phyloP scores from a whole-genome alignment of 2,888 invertebrate species.

The Himalopsyche kuldschensis region DNA sequence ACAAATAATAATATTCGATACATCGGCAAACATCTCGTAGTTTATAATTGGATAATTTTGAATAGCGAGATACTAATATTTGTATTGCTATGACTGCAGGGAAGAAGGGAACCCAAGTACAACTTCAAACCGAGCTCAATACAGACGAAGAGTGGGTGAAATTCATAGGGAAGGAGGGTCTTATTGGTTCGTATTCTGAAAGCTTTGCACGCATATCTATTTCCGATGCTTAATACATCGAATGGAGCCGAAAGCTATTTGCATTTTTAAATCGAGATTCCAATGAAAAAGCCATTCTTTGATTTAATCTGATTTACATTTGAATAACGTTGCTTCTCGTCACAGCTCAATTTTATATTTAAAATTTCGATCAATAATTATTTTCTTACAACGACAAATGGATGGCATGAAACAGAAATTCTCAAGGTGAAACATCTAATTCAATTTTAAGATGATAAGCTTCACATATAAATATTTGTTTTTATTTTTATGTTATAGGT shows the following conservation, averaged over 20 bases:
- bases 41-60: background rate
- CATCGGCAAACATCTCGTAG: background rate
- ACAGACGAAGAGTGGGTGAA: constrained; percentile 86
- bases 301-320: background rate
- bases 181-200: constrained; percentile 63
- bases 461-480: too few species aligned
- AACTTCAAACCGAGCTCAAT: constrained; percentile 77
- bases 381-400: too few species aligned
- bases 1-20: background rate
- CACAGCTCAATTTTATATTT: background rate
- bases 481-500: too few species aligned
- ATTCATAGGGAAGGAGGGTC: constrained; percentile 73
- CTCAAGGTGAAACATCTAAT: too few species aligned
- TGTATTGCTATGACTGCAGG: constrained; percentile 49
- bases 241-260: constrained; percentile 8
- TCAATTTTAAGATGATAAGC: too few species aligned
- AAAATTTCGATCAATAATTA: background rate
- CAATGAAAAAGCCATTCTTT: background rate
- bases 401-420: too few species aligned
- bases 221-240: background rate
- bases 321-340: background rate
- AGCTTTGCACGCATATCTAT: constrained; percentile 22
- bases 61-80: background rate
- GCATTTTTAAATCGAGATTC: constrained; percentile 4
- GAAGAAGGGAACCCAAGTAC: constrained; percentile 77